Conservation (phyloP, 2,888 invertebrate species). For the Cinara cedri region DNA sequence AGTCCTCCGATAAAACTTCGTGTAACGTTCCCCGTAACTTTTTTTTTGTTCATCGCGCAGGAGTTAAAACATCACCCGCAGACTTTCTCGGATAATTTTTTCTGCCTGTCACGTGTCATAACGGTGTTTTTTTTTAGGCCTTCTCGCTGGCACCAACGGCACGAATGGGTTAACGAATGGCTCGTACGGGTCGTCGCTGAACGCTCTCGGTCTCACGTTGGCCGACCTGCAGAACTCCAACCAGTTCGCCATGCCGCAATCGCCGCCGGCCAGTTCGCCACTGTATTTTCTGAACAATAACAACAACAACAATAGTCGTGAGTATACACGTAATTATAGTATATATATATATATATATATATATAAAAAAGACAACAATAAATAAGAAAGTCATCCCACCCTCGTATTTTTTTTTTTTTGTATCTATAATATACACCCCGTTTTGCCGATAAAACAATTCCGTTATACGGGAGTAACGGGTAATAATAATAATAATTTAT, state of each 20-base stretch:
- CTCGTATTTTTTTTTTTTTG: too few relatives aligned
- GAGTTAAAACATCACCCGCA: too few relatives aligned
- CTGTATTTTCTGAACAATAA: slow-evolving; percentile 48
- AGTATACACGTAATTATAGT: too few relatives aligned
- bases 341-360: too few relatives aligned
- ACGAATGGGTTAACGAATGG: slow-evolving; percentile 18
- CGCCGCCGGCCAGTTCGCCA: slow-evolving; percentile 50
- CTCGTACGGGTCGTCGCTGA: slow-evolving; percentile 50
- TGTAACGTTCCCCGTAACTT: too few relatives aligned
- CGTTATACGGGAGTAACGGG: too few relatives aligned
- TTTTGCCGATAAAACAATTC: not conserved
- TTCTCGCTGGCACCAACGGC: slow-evolving; percentile 33
- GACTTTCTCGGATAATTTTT: too few relatives aligned
- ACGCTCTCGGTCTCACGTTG: slow-evolving; percentile 46
- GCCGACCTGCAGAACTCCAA: slow-evolving; percentile 41
- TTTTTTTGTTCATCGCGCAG: too few relatives aligned
- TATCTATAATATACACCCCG: too few relatives aligned
- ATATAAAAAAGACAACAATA: not conserved
- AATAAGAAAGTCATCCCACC: not conserved
- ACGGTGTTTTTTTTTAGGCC: slow-evolving; percentile 27
- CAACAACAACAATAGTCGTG: slow-evolving; percentile 44
- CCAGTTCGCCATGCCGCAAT: slow-evolving; percentile 51
- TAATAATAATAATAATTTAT: too few relatives aligned
- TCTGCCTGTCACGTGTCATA: too few relatives aligned
- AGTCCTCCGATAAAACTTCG: too few relatives aligned